Evolutionary conservation across 2,888 invertebrate species (phyloP), one percentile per base, ranked within the genome.

Genomic region (Eucera pruinosa): DNA sequence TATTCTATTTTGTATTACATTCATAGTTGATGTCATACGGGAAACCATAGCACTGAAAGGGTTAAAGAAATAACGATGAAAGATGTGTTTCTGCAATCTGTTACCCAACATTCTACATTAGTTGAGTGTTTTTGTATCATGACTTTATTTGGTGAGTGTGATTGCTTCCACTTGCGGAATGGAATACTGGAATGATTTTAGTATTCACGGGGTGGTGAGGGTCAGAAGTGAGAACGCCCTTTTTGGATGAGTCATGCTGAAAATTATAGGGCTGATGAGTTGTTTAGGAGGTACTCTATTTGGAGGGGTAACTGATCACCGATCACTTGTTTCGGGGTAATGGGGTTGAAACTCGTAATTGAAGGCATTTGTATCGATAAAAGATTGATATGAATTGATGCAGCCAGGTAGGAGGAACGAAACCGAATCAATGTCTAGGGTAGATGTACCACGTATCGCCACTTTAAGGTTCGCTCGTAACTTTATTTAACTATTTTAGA

Each of bases 251-350:
- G 61, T 61, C 61, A 61, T 6, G 15, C 23, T 47, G 23, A 6
- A 61, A 47, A 45, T 61, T 61, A 33, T 30, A 33, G 33, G 45
- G n/a, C 18, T n/a, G 54, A 54, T 13, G 54, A 54, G 54, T 33
- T 57, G 43, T 58, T 58, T 58, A 30, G 27, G 30, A 18, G 11
- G 30, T 18, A 27, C 58, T 58, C 13, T 3, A 13, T 11, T 41
- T 6, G 18, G 7, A 20, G 23, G 30, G 20, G 6, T n/a, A 33
- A 33, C 47, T 33, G 61, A 61, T 48, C 48, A 25, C n/a, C 11
- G 61, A 61, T 47, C 47, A 23, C 36, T 62, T 25, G 62, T 62
- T 50, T 13, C 36, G 25, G 13, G 25, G 15, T 33, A 61, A 47
- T 48, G 25, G 25, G 36, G 36, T 48, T 13, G 48, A 36, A 62